phyloP scores from a whole-genome alignment of 2,797 vertebrate genomes.

The Falco naumanni region DNA sequence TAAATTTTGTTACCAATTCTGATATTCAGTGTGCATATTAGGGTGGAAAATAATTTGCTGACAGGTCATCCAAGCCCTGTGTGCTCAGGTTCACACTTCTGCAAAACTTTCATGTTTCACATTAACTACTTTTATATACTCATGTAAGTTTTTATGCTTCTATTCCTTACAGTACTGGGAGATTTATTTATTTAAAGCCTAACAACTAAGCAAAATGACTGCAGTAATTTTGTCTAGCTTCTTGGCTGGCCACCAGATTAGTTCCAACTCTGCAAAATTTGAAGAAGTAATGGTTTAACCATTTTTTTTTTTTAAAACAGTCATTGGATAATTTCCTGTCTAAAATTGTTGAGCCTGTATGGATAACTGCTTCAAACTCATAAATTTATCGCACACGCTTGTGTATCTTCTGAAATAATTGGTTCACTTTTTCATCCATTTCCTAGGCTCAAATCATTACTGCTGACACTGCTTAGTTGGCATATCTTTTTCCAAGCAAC shows the following conservation, averaged over 20 bases:
- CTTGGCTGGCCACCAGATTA: slow-evolving; percentile 21
- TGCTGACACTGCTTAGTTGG: background rate
- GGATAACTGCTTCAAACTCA: background rate
- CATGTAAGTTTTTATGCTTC: background rate
- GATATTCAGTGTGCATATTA: background rate
- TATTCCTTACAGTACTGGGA: background rate
- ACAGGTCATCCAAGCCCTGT: background rate
- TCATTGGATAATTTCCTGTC: background rate
- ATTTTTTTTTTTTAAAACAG: background rate
- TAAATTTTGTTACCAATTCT: background rate
- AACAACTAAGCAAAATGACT: background rate
- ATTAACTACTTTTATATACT: background rate
- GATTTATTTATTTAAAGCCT: slow-evolving; percentile 2
- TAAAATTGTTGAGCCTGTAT: background rate
- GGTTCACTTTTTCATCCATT: background rate
- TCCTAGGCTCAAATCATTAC: background rate
- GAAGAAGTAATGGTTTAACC: background rate
- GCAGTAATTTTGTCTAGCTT: background rate
- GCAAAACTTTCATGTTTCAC: background rate
- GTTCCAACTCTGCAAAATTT: background rate
- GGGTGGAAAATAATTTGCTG: background rate
- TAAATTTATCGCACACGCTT: background rate
- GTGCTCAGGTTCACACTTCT: background rate
- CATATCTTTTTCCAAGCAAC: background rate
- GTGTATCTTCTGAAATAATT: background rate